A percentile compares a stretch with the other conserved stretches of the same genome.
Evolutionary conservation across 2,888 invertebrate species (phyloP).

Genomic region (Hipparchia semele): DNA sequence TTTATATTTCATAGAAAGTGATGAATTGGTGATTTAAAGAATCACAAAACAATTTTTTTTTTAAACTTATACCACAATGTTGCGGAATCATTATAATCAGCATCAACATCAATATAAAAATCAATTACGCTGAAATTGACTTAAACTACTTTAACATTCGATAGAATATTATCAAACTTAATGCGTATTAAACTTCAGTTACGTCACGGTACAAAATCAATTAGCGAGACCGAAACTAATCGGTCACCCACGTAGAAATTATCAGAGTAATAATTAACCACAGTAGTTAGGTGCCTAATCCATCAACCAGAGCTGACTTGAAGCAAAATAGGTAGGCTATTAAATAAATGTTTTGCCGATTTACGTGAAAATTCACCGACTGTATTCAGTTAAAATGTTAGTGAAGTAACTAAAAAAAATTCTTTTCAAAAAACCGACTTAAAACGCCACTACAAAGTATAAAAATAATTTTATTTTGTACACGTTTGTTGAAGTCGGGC

Average conservation of each 20-base stretch:
- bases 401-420: no score
- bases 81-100: no score
- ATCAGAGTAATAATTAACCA: constrained; percentile 9
- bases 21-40: no score
- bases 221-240: constrained; percentile 22
- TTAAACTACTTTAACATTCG: background rate
- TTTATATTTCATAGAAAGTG: no score
- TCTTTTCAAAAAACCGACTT: no score
- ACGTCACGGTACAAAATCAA: constrained; percentile 19
- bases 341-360: background rate
- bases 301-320: constrained; percentile 11
- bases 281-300: background rate
- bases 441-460: no score
- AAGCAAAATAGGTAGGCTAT: constrained; percentile 1
- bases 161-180: constrained; percentile 9
- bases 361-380: background rate
- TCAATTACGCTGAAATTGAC: background rate
- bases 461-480: no score
- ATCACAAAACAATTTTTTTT: no score
- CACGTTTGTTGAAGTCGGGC: no score
- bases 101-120: no score
- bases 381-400: no score
- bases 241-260: constrained; percentile 25
- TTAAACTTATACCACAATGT: no score
- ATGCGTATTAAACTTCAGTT: constrained; percentile 23